Evolutionary conservation across 1,140 invertebrate species (phyloP), one percentile per base, ranked within the genome.

Genomic region (Adelges cooleyi): DNA sequence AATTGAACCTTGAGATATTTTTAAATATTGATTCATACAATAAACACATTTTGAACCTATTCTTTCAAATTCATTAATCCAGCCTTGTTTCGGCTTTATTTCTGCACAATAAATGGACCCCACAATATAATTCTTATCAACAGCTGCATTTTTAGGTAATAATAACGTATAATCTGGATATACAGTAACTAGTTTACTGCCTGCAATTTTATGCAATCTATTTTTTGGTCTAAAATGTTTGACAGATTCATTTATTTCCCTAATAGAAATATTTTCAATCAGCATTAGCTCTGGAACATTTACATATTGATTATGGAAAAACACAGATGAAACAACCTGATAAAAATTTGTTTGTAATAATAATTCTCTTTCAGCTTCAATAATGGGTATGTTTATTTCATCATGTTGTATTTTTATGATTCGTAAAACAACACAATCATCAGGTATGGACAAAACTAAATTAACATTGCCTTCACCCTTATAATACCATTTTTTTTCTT

Each of bases 61-160:
- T 18, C 13, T 4, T 33, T 67, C 52, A 0, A 20, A 17, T 23
- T 29, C 23, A 20, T 46, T 44, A 4, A 40, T 23, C 66, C 66
- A 67, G 3, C 51, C 66, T 38, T 62, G 66, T 42, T 67, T 67
- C 1, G 66, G 66, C 42, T 67, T 67, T 15, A 67, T 67, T 36
- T 67, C 66, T 3, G 27, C 23, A 8, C 66, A 49, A n/a, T 40
- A 67, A 3, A 49, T 48, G 23, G 46, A 11, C 11, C 11, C 10
- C n/a, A 15, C 17, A 40, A 4, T 1, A 29, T 38, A 38, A 10
- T 15, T 18, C 11, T 10, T 15, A 20, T 40, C 40, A n/a, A n/a
- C n/a, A n/a, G n/a, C n/a, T n/a, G n/a, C n/a, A n/a, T n/a, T n/a
- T 11, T 25, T 56, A 13, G 40, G 20, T 8, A 56, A 22, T 2